phyloP scores from a whole-genome alignment of 2,113 vertebrate genomes.

The Ctenodactylus gundi region DNA sequence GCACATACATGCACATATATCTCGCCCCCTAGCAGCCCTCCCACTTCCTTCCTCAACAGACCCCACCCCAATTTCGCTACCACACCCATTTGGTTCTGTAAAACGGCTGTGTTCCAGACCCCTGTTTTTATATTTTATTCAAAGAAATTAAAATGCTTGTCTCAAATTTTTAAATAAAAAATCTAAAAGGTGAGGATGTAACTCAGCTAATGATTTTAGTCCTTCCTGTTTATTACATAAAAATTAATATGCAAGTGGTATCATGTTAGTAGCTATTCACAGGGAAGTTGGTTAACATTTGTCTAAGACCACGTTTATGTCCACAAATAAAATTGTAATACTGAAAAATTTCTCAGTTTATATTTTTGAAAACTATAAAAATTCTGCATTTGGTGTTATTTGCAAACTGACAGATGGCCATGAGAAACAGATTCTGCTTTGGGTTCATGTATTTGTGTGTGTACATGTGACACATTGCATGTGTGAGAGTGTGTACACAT shows the following conservation, averaged over 20 bases:
- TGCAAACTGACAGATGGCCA: neutral
- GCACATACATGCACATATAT: too few relatives aligned
- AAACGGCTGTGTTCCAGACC: too few relatives aligned
- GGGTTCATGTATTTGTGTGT: neutral
- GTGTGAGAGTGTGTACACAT: neutral
- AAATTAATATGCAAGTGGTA: neutral
- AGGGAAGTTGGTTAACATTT: neutral
- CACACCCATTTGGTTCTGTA: too few relatives aligned
- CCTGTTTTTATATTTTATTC: constrained; percentile 1
- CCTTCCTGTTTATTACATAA: neutral
- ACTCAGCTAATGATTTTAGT: neutral
- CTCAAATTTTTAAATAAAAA: neutral
- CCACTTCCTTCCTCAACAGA: too few relatives aligned
- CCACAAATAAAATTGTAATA: neutral
- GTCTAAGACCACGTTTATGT: neutral
- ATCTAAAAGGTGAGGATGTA: neutral
- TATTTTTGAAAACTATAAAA: neutral
- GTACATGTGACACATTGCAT: neutral
- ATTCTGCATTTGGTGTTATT: neutral
- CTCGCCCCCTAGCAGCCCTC: too few relatives aligned
- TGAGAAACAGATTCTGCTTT: neutral
- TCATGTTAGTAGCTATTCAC: neutral
- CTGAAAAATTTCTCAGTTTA: neutral
- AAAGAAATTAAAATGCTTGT: neutral
- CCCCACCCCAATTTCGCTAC: too few relatives aligned